A percentile compares a stretch with the other conserved stretches of the same genome.
phyloP scores from a whole-genome alignment of 2,888 invertebrate species.

The Calameuta pallipes region DNA sequence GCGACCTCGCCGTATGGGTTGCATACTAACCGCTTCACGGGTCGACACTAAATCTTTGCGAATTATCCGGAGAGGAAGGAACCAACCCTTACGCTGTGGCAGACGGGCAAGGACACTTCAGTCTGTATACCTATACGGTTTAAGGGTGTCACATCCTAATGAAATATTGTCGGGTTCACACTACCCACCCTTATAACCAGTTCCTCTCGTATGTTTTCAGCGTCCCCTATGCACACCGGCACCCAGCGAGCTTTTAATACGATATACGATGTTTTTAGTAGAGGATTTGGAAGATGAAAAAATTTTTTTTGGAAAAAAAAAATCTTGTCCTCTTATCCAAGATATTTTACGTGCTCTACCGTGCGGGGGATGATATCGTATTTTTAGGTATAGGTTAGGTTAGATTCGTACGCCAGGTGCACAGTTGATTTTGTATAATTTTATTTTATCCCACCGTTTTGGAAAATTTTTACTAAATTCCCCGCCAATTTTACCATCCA shows the following conservation, averaged over 20 bases:
- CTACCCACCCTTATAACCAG: neutral
- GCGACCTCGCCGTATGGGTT: constrained; percentile 38
- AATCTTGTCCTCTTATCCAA: too few species aligned
- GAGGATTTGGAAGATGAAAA: too few species aligned
- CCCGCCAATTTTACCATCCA: neutral
- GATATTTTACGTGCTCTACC: too few species aligned
- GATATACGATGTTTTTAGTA: neutral
- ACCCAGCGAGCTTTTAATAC: neutral
- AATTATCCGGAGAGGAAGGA: constrained; percentile 37
- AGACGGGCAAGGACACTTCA: neutral
- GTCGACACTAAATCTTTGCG: constrained; percentile 45
- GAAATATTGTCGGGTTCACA: neutral
- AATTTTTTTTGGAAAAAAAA: too few species aligned
- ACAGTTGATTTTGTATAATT: neutral
- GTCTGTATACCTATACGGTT: neutral
- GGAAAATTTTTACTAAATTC: neutral
- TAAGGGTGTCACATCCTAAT: constrained; percentile 3
- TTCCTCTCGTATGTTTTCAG: neutral
- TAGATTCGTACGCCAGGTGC: neutral
- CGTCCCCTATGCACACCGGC: neutral
- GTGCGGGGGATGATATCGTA: too few species aligned
- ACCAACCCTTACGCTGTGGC: neutral
- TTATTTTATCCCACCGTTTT: neutral
- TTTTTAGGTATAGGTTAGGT: neutral
- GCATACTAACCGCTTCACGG: constrained; percentile 51